Percentiles rank a stretch among this genome's conserved stretches.
These are phyloP conservation scores for Amiota minor DNA, from an alignment of 2,888 invertebrate genomes.

Conservation along the genomic window DNA sequence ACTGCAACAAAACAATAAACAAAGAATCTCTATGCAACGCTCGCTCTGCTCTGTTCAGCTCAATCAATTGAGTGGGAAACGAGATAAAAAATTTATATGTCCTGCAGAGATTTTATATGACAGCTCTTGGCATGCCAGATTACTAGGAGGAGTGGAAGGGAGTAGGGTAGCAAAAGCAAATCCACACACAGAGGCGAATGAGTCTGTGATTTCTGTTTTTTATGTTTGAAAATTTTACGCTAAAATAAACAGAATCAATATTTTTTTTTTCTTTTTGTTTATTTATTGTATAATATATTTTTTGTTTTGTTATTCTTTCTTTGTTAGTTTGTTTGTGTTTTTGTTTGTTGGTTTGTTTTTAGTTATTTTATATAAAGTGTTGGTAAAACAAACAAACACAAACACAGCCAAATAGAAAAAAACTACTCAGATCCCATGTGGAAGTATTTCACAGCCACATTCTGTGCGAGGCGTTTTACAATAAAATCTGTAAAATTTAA, in stretches of 20 bases:
- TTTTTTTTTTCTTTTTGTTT: constrained; percentile 15
- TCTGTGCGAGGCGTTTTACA: constrained; percentile 40
- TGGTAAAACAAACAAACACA: constrained; percentile 3
- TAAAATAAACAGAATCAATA: constrained; percentile 42
- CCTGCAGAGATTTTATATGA: constrained; percentile 27
- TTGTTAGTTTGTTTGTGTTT: no score
- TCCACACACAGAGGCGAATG: constrained; percentile 2
- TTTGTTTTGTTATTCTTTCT: background rate
- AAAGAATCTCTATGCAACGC: no score
- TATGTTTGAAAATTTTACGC: constrained; percentile 48
- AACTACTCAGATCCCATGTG: background rate
- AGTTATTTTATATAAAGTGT: no score
- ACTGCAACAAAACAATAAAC: constrained; percentile 8
- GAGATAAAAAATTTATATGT: constrained; percentile 21
- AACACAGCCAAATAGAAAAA: constrained; percentile 4
- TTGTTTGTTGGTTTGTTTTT: no score
- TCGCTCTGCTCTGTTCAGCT: background rate
- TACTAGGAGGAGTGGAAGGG: background rate
- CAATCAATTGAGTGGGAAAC: constrained; percentile 26
- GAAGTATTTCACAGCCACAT: constrained; percentile 56
- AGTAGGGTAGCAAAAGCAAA: background rate
- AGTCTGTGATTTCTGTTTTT: background rate
- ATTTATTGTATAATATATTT: constrained; percentile 44
- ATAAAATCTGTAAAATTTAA: constrained; percentile 53
- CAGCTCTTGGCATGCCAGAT: background rate